Evolutionary conservation across 2,797 vertebrate genomes (phyloP), one percentile per base, ranked within the genome.

Genomic region (Chaunax sp.): DNA sequence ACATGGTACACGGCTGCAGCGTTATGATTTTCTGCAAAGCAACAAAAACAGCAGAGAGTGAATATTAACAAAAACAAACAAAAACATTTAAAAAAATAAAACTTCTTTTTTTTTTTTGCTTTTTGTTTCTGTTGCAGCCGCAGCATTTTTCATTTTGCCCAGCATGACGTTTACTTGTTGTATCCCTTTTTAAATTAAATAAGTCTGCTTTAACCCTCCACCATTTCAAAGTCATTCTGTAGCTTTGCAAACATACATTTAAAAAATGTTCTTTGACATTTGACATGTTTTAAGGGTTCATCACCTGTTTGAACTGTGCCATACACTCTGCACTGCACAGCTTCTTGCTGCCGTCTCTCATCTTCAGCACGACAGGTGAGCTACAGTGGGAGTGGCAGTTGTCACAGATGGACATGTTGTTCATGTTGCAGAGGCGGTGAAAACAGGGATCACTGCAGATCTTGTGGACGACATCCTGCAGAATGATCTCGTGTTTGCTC

Each of bases 361-460:
- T 90, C 59, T 93, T 94, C 37, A 98, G 91, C 61, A 90, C 0
- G 3, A 95, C 89, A 11, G 91, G 92, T 3, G 93, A 90, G 59
- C 87, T 91, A 82, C 95, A 95, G 82, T 91, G 88, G 0, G 90
- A 90, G 3, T 81, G 85, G 10, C 97, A 98, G 51, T 94, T 95
- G 54, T 93, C 92, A 73, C 97, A 98, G 82, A 96, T 85, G 3
- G 88, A 93, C 66, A 98, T 43, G 58, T 96, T 95, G 89, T 97
- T 96, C 45, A 94, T 88, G 3, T 92, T 90, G 40, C 96, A 95
- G 90, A 97, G 97, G 62, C 95, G 94, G 33, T 92, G 92, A 61
- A 96, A 97, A 58, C 97, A 99, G 45, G 87, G 77, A 0, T 97
- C 93, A 0, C 96, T 97, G 92, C 97, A 99, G 49, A 98, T 91